phyloP scores from a whole-genome alignment of 2,113 vertebrate genomes.

The Loxodonta africana region DNA sequence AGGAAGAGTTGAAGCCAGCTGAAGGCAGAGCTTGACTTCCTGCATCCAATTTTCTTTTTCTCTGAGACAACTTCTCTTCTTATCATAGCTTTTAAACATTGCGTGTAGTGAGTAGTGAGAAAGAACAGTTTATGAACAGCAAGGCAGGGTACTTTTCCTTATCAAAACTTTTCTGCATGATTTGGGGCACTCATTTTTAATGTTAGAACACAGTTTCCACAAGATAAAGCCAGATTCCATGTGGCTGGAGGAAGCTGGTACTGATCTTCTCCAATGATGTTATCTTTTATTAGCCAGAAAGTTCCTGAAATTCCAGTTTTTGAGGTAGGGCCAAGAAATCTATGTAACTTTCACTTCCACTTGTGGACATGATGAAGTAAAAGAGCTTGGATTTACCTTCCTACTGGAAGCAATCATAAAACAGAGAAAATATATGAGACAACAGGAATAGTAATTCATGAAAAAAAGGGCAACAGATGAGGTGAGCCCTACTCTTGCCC shows the following conservation, averaged over 20 bases:
- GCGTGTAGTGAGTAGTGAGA: neutral
- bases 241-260: neutral
- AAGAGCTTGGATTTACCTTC: neutral
- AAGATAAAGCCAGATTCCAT: neutral
- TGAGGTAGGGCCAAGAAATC: neutral
- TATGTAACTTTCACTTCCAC: neutral
- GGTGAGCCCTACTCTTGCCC: accelerated
- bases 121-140: neutral
- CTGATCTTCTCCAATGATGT: neutral
- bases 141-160: neutral
- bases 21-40: neutral
- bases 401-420: neutral
- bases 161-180: neutral
- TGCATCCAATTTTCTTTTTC: neutral
- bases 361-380: neutral
- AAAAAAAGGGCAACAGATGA: neutral
- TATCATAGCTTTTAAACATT: neutral
- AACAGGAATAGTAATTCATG: neutral
- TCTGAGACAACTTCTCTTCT: neutral
- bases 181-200: neutral
- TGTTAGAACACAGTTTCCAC: neutral
- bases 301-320: neutral
- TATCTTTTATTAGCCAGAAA: neutral
- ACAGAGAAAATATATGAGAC: neutral
- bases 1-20: neutral